These are phyloP conservation scores for Typhlichthys eigenmanni DNA, from an alignment of 2,797 vertebrate genomes.

Conservation along the genomic window DNA sequence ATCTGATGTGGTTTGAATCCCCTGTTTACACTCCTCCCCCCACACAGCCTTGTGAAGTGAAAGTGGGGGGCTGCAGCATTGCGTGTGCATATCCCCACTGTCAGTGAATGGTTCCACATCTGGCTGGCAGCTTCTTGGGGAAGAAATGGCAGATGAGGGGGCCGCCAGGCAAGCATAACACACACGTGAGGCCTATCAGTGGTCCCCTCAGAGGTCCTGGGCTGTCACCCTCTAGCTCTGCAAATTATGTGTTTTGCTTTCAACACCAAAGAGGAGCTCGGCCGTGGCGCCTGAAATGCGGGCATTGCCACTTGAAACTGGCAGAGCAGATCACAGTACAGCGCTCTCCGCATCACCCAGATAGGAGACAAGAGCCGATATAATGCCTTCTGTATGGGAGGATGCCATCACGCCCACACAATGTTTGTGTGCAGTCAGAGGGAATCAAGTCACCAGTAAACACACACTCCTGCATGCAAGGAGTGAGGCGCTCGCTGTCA, in stretches of 20 bases:
- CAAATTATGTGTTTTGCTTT: no score
- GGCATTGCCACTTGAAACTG: slow-evolving; percentile 39
- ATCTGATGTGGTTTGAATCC: not conserved
- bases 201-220: slow-evolving; percentile 48
- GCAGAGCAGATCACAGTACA: slow-evolving; percentile 17
- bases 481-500: slow-evolving; percentile 43
- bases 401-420: slow-evolving; percentile 52
- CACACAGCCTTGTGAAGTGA: slow-evolving; percentile 26
- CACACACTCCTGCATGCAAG: slow-evolving; percentile 46
- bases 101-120: slow-evolving; percentile 66
- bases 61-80: slow-evolving; percentile 19
- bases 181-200: slow-evolving; percentile 26
- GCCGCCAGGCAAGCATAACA: slow-evolving; percentile 32
- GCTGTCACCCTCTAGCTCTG: slow-evolving; percentile 46
- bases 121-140: slow-evolving; percentile 62
- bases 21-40: slow-evolving; percentile 28
- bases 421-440: slow-evolving; percentile 40
- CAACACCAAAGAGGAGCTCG: not conserved
- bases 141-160: slow-evolving; percentile 38
- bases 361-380: slow-evolving; percentile 19
- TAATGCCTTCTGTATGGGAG: slow-evolving; percentile 49
- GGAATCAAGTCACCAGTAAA: slow-evolving; percentile 42
- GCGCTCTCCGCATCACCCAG: slow-evolving; percentile 25
- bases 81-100: slow-evolving; percentile 47
- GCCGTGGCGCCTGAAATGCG: slow-evolving; percentile 17